Base-by-base conservation (phyloP, 2,888 invertebrate genomes). In the Eupithecia exiguata region DNA sequence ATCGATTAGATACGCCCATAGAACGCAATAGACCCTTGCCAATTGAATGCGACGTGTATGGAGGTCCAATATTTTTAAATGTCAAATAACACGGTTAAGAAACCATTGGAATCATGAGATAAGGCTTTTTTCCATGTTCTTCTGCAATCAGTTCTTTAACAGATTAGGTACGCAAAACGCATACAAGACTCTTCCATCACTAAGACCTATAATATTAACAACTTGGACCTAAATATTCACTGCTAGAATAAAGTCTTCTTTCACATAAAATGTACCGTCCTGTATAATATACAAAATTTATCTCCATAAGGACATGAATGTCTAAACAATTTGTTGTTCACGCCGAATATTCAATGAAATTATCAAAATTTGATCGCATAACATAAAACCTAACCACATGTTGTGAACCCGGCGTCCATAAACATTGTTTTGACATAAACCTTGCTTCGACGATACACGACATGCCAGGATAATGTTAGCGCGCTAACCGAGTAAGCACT, bases 391-490 rank as follows among this genome's bases (percentile, higher is more conserved):
- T n/a, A n/a, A 53, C 49, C 16, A 5, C 46, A 18, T 46, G 46
- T 46, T 2, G 0, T 9, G 49, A 53, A 12, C 21, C 21, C 12
- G 5, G 21, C 53, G 7, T 53, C 12, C 21, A 21, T 21, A 21
- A 10, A 77, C 77, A 85, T 85, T 83, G 79, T 82, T 80, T 78
- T 81, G 83, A 83, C 82, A 80, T 70, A 74, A 72, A 71, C 75
- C 71, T 46, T 25, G 14, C 25, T 62, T 62, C 61, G 18, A 5
- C 16, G 16, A 18, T 53, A 53, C 53, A 49, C 49, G 49, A 49
- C 49, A 53, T 10, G 53, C 53, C 21, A 53, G 21, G 53, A 3
- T 5, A 21, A 53, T 12, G 53, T 21, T 12, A 21, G 21, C 12
- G 10, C n/a, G 10, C 21, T 4, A 21, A 21, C 21, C 18, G 12